Base-by-base conservation (phyloP, 2,113 vertebrate genomes). In the Eolophus roseicapilla region DNA sequence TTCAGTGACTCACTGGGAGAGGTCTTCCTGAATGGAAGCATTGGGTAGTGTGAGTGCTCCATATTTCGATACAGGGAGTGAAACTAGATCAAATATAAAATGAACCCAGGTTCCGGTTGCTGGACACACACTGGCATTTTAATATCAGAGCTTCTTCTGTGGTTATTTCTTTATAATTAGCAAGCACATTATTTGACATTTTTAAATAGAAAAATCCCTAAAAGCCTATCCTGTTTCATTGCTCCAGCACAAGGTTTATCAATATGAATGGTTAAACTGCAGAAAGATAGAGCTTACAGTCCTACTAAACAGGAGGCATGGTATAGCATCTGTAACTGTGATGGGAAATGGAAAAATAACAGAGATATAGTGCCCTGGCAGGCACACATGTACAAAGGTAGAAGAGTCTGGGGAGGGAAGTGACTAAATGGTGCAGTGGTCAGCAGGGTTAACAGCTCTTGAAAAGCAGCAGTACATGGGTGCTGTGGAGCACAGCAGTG, bases 301-400 rank as follows among this genome's bases (percentile, higher is more conserved):
- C 47, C 44, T 83, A 8, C 44, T 73, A 20, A 89, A 49, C 14
- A 78, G 19, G 13, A 82, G 28, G 37, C 31, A 13, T 35, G 25
- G 47, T 67, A 49, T 50, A 31, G 4, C 15, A 23, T 57, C 74
- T 74, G 35, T 52, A 44, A 25, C 20, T 33, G 24, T 35, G 52
- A 29, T n/a, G 71, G 53, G 29, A 92, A 68, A 55, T 43, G 14
- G 70, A 59, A 67, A 62, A 75, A 25, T 10, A 76, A n/a, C 55
- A 33, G 55, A 59, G 33, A 23, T 21, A 20, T 14, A n/a, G 55
- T 59, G 55, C 55, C 33, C 33, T 59, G 33, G 33, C 55, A 59
- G 55, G 33, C 33, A 59, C 19, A 14, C 33, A 59, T n/a, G 1
- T 25, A 17, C 0, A 0, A 70, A 62, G 35, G 49, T 6, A 37